Conservation (phyloP, 2,888 invertebrate species). For the Drosophila sordidula region DNA sequence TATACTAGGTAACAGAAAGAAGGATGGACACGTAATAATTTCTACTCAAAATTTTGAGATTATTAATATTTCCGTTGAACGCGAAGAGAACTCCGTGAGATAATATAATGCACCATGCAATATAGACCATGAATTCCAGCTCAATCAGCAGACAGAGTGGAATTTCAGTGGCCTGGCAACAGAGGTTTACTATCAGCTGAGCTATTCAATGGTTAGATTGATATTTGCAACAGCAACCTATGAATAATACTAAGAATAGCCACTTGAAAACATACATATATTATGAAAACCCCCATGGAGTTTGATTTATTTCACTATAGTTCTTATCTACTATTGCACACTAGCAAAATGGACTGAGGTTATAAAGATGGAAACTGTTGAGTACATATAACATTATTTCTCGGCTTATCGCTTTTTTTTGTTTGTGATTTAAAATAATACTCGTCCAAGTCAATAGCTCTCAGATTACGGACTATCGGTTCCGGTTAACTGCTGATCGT, state of each 20-base stretch:
- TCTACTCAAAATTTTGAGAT: neutral
- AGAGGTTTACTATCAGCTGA: neutral
- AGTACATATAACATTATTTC: slow-evolving; percentile 4
- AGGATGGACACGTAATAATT: slow-evolving; percentile 5
- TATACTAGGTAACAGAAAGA: slow-evolving; percentile 1
- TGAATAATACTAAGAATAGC: neutral
- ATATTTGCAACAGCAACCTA: neutral
- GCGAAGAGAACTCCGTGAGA: no score
- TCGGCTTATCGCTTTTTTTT: slow-evolving; percentile 22
- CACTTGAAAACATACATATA: neutral
- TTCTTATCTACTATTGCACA: slow-evolving; percentile 13
- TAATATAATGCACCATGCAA: neutral
- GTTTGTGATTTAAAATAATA: slow-evolving; percentile 30
- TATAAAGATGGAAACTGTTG: slow-evolving; percentile 3
- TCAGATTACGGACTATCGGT: slow-evolving; percentile 26
- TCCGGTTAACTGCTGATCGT: slow-evolving; percentile 22
- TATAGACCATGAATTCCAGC: no score
- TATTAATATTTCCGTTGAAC: slow-evolving; percentile 2
- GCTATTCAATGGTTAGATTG: no score
- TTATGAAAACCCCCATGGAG: neutral
- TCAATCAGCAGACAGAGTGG: no score
- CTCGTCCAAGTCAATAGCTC: slow-evolving; percentile 12
- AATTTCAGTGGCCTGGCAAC: neutral
- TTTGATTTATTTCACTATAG: neutral
- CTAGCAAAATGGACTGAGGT: neutral